A percentile compares a stretch with the other conserved stretches of the same genome.
phyloP scores from a whole-genome alignment of 2,888 invertebrate species.

The Folsomia manolachei region DNA sequence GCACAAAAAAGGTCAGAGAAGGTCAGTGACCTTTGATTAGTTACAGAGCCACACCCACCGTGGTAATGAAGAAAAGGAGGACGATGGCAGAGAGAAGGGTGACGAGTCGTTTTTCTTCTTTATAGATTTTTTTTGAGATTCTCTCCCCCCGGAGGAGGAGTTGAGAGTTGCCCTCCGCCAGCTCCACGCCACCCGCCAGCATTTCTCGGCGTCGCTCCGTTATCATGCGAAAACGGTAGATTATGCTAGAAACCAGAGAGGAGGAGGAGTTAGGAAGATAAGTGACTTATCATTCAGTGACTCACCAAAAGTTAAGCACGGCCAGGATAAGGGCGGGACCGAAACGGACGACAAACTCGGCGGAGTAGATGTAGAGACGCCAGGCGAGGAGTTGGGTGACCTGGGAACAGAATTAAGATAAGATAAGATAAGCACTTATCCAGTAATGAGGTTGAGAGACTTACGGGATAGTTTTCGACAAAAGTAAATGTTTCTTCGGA shows the following conservation, averaged over 20 bases:
- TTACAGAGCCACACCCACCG: no score
- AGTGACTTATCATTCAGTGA: no score
- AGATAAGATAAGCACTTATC: neutral
- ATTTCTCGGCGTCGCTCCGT: constrained; percentile 54
- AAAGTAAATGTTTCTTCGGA: constrained; percentile 44
- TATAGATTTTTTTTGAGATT: constrained; percentile 50
- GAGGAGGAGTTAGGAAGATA: no score
- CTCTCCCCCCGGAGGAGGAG: constrained; percentile 45
- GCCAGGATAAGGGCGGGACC: constrained; percentile 57
- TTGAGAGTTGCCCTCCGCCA: constrained; percentile 30
- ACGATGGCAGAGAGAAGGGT: constrained; percentile 56
- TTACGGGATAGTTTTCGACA: constrained; percentile 48
- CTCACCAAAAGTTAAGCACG: constrained; percentile 56
- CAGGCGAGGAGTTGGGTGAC: constrained; percentile 52
- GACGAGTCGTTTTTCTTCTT: constrained; percentile 57
- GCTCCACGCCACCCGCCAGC: constrained; percentile 36
- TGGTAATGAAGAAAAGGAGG: constrained; percentile 57
- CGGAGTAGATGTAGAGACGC: constrained; percentile 54
- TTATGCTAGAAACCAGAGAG: no score
- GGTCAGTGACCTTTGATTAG: no score
- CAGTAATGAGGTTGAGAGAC: neutral
- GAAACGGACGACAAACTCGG: constrained; percentile 56
- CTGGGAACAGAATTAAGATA: neutral
- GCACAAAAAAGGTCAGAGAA: no score
- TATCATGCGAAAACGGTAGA: constrained; percentile 56